Evolutionary conservation across 1,140 invertebrate species (phyloP).

Genomic region (Drosophila micromelanica): DNA sequence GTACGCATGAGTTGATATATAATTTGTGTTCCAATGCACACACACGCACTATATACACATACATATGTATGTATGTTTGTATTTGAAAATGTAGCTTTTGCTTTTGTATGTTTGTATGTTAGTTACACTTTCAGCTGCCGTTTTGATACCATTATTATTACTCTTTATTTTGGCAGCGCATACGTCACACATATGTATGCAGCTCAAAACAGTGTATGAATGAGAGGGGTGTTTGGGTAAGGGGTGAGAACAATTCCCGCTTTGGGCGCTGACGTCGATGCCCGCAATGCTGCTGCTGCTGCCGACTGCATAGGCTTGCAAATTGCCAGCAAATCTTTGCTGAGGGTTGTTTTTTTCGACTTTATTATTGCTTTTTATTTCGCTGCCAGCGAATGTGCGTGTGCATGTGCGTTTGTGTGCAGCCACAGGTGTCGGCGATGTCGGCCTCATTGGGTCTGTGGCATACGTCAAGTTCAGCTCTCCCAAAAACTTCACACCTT

Average conservation of each 20-base stretch:
- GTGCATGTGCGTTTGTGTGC: conserved; percentile 22
- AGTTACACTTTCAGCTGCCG: conserved; percentile 74
- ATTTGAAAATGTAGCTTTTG: conserved; percentile 32
- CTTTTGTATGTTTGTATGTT: conserved; percentile 53
- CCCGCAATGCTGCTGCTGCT: conserved; percentile 16
- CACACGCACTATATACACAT: neutral
- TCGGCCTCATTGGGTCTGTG: conserved; percentile 28
- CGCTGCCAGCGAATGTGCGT: conserved; percentile 6
- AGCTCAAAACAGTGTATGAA: conserved; percentile 4
- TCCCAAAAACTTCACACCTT: conserved; percentile 68
- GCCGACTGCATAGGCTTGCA: conserved; percentile 54
- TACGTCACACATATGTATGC: conserved; percentile 67
- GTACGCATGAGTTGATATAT: conserved; percentile 10
- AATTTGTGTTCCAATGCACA: conserved; percentile 21
- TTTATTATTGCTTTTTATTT: conserved; percentile 26
- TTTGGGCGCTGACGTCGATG: conserved; percentile 10
- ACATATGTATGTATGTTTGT: neutral
- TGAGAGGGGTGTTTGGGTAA: neutral
- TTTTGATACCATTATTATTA: conserved; percentile 25
- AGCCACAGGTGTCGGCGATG: conserved; percentile 70
- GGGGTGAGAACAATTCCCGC: neutral
- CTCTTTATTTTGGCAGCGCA: conserved; percentile 19
- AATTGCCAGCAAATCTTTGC: conserved; percentile 59
- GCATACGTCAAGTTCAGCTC: conserved; percentile 72
- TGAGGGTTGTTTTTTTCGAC: conserved; percentile 56